Percentiles rank a stretch among this genome's conserved stretches.
Conservation (phyloP, 2,797 vertebrate species). For the Periophthalmus magnuspinnatus region DNA sequence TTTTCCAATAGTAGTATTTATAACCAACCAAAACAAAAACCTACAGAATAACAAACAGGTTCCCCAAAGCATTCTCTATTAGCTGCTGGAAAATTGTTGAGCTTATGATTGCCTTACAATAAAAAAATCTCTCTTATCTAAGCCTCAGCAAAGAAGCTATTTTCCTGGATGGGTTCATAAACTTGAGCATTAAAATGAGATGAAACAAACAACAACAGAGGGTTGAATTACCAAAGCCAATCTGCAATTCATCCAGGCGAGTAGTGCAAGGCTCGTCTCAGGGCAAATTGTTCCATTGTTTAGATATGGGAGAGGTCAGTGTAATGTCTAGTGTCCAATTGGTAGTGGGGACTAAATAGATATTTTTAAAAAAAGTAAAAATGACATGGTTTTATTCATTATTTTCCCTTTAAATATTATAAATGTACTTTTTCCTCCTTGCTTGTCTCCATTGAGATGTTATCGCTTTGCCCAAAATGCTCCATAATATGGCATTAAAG, state of each 20-base stretch:
- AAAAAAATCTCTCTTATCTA: constrained; percentile 15
- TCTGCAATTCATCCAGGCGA: constrained; percentile 47
- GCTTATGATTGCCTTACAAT: constrained; percentile 1
- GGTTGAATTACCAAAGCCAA: constrained; percentile 51
- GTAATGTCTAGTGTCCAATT: constrained; percentile 2
- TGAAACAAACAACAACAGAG: constrained; percentile 43
- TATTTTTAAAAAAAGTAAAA: too few relatives aligned
- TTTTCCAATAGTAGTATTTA: neutral
- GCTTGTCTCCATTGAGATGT: too few relatives aligned
- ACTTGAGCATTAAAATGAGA: constrained; percentile 33
- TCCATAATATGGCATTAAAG: too few relatives aligned
- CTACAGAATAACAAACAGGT: neutral
- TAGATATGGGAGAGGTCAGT: constrained; percentile 6
- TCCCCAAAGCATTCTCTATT: neutral
- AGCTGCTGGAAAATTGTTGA: neutral
- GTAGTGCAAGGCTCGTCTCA: constrained; percentile 26
- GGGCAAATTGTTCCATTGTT: constrained; percentile 36
- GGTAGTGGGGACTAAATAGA: neutral
- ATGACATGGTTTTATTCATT: too few relatives aligned
- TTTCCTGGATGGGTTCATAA: constrained; percentile 42
- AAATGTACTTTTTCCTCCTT: too few relatives aligned
- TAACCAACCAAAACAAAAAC: neutral
- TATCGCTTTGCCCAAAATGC: too few relatives aligned
- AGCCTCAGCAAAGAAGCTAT: constrained; percentile 19
- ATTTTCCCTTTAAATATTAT: too few relatives aligned